Evolutionary conservation across 2,113 vertebrate species (phyloP).

Genomic region (Piaya cayana): DNA sequence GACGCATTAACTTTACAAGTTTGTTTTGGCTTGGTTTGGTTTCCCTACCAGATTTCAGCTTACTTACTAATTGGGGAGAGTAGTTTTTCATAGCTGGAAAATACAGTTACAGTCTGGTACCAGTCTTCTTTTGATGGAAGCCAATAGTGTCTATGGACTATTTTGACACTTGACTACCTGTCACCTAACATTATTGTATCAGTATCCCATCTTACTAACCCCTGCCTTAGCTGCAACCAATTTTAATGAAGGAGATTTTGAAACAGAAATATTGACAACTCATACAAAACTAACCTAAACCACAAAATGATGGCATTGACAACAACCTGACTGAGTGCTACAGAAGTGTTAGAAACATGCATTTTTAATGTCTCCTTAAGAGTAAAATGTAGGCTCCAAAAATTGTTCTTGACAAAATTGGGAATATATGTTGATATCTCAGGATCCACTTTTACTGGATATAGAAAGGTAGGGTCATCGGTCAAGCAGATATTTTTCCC

Average conservation of each 20-base stretch:
- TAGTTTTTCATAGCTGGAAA: constrained; percentile 5
- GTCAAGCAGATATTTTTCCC: constrained; percentile 43
- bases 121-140: background rate
- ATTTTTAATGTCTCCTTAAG: constrained; percentile 65
- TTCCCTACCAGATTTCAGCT: background rate
- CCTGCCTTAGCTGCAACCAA: background rate
- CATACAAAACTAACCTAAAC: constrained; percentile 16
- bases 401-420: constrained; percentile 64
- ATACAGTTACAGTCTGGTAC: background rate
- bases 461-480: constrained; percentile 32
- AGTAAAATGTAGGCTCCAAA: constrained; percentile 44
- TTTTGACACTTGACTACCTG: constrained; percentile 35
- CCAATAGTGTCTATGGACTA: background rate
- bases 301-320: constrained; percentile 53
- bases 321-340: constrained; percentile 33
- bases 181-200: constrained; percentile 21
- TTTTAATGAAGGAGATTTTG: constrained; percentile 44
- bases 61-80: background rate
- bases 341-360: constrained; percentile 29
- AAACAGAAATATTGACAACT: constrained; percentile 64
- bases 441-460: constrained; percentile 41
- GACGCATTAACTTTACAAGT: background rate
- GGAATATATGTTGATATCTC: constrained; percentile 54
- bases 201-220: constrained; percentile 19
- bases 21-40: background rate